phyloP scores from a whole-genome alignment of 2,888 invertebrate species.

The Hydropsyche betteni region DNA sequence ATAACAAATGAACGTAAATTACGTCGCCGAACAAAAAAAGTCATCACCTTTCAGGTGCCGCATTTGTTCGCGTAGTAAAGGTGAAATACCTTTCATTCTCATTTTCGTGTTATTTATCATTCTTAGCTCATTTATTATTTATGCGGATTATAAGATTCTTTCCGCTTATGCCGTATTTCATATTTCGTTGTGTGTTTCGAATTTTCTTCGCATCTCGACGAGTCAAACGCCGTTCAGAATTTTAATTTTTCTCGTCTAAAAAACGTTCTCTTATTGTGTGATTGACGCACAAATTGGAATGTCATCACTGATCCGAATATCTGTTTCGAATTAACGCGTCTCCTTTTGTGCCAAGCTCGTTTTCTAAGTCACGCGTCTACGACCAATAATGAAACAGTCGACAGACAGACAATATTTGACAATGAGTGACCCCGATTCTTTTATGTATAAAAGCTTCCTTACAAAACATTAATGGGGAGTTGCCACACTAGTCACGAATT shows the following conservation, averaged over 20 bases:
- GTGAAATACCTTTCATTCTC: neutral
- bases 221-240: no score
- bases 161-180: no score
- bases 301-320: neutral
- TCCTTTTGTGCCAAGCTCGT: conserved; percentile 8
- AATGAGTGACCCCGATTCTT: conserved; percentile 29
- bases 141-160: neutral
- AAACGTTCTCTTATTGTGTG: neutral
- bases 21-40: neutral
- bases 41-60: neutral
- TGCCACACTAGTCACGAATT: conserved; percentile 34
- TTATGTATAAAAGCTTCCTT: conserved; percentile 14
- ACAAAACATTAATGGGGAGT: conserved; percentile 30
- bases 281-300: conserved; percentile 15
- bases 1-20: no score
- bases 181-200: no score
- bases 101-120: conserved; percentile 7
- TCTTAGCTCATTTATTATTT: conserved; percentile 6
- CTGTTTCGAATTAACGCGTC: conserved; percentile 22
- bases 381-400: conserved; percentile 20
- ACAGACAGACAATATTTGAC: conserved; percentile 28
- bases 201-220: no score
- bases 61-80: neutral
- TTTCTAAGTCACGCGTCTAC: conserved; percentile 18
- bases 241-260: no score